Evolutionary conservation across 2,113 vertebrate species (phyloP).

Genomic region (Pogona vitticeps): DNA sequence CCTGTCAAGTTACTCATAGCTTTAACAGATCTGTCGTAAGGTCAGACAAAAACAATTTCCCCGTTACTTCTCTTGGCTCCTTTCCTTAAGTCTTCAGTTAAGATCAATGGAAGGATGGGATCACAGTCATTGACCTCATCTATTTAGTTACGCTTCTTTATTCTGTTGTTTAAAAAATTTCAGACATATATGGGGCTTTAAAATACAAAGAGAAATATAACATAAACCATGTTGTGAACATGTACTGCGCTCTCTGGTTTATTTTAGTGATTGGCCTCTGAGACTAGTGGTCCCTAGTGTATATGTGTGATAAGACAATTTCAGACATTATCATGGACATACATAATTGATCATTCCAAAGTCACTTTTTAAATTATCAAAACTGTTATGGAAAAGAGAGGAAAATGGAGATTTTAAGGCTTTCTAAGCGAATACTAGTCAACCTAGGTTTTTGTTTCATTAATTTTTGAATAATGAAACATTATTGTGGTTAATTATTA

Average conservation of each 20-base stretch:
- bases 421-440: no score
- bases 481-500: no score
- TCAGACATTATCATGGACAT: not conserved
- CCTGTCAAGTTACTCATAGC: constrained; percentile 69
- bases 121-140: constrained; percentile 68
- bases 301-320: constrained; percentile 5
- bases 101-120: constrained; percentile 61
- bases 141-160: constrained; percentile 57
- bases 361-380: constrained; percentile 23
- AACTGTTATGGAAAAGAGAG: not conserved
- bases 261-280: not conserved
- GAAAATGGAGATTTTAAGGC: not conserved
- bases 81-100: constrained; percentile 67
- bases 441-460: no score
- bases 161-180: constrained; percentile 45
- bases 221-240: not conserved
- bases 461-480: no score
- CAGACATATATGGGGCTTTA: constrained; percentile 30
- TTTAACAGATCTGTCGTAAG: constrained; percentile 76
- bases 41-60: constrained; percentile 68
- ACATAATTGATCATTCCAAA: constrained; percentile 5
- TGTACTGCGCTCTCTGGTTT: constrained; percentile 7
- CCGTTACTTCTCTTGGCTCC: constrained; percentile 49
- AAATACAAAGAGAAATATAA: not conserved
- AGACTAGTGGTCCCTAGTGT: not conserved